Evolutionary conservation across 2,888 invertebrate species (phyloP), one percentile per base, ranked within the genome.

Genomic region (Micoletzkya japonica): DNA sequence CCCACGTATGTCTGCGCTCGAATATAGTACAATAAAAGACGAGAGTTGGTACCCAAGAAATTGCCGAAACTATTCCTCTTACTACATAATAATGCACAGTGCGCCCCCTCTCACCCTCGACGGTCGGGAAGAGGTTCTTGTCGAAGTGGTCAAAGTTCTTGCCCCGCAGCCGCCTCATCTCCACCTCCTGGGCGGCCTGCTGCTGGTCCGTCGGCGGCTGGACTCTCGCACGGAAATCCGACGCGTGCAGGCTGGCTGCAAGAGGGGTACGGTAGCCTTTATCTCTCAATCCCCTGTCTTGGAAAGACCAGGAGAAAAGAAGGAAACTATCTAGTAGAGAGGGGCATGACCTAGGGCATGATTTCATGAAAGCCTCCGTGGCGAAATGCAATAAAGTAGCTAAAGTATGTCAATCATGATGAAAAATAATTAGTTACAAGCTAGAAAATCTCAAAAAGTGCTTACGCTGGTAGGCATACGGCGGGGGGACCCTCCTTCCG

Each of bases 201-300:
- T 66, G 64, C 54, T 66, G 64, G 39, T 66, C 39, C 36, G 54
- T 52, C 28, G 52, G n/a, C n/a, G n/a, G n/a, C n/a, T n/a, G n/a
- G n/a, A n/a, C n/a, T n/a, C n/a, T n/a, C n/a, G n/a, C n/a, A 63
- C 63, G 63, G 34, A 28, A 50, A n/a, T 63, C 63, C 50, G 32
- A 32, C 14, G n/a, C n/a, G n/a, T n/a, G n/a, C n/a, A n/a, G n/a
- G n/a, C n/a, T n/a, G n/a, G n/a, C n/a, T n/a, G n/a, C n/a, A n/a
- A n/a, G n/a, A n/a, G n/a, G n/a, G n/a, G n/a, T n/a, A n/a, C n/a
- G n/a, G n/a, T n/a, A n/a, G n/a, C n/a, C n/a, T n/a, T n/a, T n/a
- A n/a, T n/a, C n/a, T n/a, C n/a, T n/a, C n/a, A n/a, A n/a, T n/a
- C n/a, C n/a, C n/a, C n/a, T n/a, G n/a, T n/a, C n/a, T n/a, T n/a